A percentile compares a stretch with the other conserved stretches of the same genome.
These are phyloP conservation scores for Pollenia angustigena DNA, from an alignment of 2,888 invertebrate genomes.

Conservation along the genomic window DNA sequence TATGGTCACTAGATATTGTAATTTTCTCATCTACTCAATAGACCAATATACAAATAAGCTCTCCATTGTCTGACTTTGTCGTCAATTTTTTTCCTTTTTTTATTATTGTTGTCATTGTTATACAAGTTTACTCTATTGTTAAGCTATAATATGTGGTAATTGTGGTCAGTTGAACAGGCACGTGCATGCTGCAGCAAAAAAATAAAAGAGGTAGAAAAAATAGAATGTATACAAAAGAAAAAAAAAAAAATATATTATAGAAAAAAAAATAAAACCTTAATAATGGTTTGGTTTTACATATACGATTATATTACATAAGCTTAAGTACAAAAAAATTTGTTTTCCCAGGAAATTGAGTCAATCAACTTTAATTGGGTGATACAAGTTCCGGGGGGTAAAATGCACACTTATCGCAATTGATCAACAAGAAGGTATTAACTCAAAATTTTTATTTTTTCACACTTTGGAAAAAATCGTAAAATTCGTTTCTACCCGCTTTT, in stretches of 20 bases:
- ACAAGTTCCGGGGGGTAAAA: not conserved
- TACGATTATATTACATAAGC: slow-evolving; percentile 9
- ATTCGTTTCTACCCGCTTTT: too few relatives aligned
- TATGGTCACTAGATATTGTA: slow-evolving; percentile 64
- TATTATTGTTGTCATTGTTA: slow-evolving; percentile 27
- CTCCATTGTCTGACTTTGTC: slow-evolving; percentile 40
- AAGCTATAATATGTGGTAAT: slow-evolving; percentile 68
- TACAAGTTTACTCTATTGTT: slow-evolving; percentile 58
- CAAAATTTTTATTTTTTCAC: too few relatives aligned
- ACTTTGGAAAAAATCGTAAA: too few relatives aligned
- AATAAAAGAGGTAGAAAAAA: not conserved
- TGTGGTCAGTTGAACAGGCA: slow-evolving; percentile 67
- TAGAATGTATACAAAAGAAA: not conserved
- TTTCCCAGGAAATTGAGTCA: slow-evolving; percentile 52
- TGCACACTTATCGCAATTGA: too few relatives aligned
- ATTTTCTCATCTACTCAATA: slow-evolving; percentile 47
- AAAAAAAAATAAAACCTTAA: slow-evolving; percentile 55
- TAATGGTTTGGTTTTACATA: slow-evolving; percentile 30
- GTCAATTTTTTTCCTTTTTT: not conserved
- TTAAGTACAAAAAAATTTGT: not conserved
- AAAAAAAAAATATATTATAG: slow-evolving; percentile 16
- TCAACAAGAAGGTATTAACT: too few relatives aligned
- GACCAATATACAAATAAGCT: slow-evolving; percentile 42
- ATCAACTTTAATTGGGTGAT: slow-evolving; percentile 25
- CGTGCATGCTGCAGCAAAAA: slow-evolving; percentile 29